Evolutionary conservation across 2,888 invertebrate species (phyloP), one percentile per base, ranked within the genome.

Genomic region (Cecidostiba fungosa): DNA sequence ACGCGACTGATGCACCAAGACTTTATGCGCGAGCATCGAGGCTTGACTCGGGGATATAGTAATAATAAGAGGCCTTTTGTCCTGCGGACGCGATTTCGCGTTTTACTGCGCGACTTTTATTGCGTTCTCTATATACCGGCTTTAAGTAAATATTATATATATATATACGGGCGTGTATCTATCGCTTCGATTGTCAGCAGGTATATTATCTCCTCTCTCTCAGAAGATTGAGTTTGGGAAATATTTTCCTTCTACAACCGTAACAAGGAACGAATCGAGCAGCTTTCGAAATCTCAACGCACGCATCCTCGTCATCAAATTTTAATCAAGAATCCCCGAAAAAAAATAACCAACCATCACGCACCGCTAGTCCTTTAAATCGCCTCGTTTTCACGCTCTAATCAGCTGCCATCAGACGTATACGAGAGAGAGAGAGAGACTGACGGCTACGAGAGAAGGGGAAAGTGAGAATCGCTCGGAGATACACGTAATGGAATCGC

Each of bases 331-430:
- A 32, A n/a, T 5, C 8, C 19, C 5, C 32, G 29, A 14, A 19
- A 19, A 5, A 12, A 36, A 36, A 70, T 14, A 32, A 36, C 70
- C n/a, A n/a, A n/a, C n/a, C n/a, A n/a, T n/a, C n/a, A n/a, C n/a
- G 19, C 32, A 19, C n/a, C n/a, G 19, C 70, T 32, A 70, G 4
- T 39, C 23, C 32, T 29, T 6, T 32, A 77, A 72, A 43, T 54
- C 59, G 23, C 77, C 43, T 29, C 36, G 77, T 83, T 70, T 77
- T 77, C 82, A 77, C 59, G 59, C 82, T 82, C 39, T 82, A 76
- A 82, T 80, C 59, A 69, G 78, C 72, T 29, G 23, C 12, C 26
- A n/a, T n/a, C n/a, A 59, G 50, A 6, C 59, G 23, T 54, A 72
- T 0, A 23, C 23, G 59, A 36, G 29, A 16, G n/a, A 16, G 72